Base-by-base conservation (phyloP, 1,140 invertebrate species). In the Phymastichus coffea region DNA sequence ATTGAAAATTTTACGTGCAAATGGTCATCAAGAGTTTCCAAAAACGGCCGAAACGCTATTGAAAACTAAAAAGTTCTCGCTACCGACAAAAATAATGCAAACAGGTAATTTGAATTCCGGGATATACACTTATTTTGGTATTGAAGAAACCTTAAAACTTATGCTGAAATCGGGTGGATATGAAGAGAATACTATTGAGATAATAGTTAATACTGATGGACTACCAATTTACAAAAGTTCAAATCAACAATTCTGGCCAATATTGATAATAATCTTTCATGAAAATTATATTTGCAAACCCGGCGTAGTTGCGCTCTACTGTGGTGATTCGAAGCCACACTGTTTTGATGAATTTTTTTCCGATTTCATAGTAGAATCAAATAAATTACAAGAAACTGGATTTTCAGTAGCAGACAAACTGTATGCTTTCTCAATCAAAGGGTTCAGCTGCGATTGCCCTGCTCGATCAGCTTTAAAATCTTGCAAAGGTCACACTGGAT, bases 381-480 rank as follows among this genome's bases (percentile, higher is more conserved):
- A 52, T 26, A 1, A 37, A 14, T 57, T 61, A 17, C 63, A 53
- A 7, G 12, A 6, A 33, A 33, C 6, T 12, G 28, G 28, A 7
- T 33, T 33, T 6, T 7, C 6, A 33, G 12, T 12, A 12, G 6
- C 28, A 7, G 12, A 6, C 6, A 33, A 33, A 33, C 6, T 63
- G 52, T 35, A 56, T 53, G 4, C 20, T 48, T 66, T 64, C 57
- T 9, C 30, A 14, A 23, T 58, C 7, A 55, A 56, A 37, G 52
- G 53, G 47, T 62, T 67, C 20, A 10, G 63, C 9, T 61, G 49
- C 20, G 66, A 71, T 52, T 61, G 62, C 0, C 52, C 51, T n/a
- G 67, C 67, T 2, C 52, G 63, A 33, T 28, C 64, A 15, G 66
- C 49, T 56, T 1, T 69, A 2, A 71, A 69, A 57, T 46, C 57